Percentiles rank a stretch among this genome's conserved stretches.
Evolutionary conservation across 2,888 invertebrate genomes (phyloP).

Genomic region (Atherix ibis): DNA sequence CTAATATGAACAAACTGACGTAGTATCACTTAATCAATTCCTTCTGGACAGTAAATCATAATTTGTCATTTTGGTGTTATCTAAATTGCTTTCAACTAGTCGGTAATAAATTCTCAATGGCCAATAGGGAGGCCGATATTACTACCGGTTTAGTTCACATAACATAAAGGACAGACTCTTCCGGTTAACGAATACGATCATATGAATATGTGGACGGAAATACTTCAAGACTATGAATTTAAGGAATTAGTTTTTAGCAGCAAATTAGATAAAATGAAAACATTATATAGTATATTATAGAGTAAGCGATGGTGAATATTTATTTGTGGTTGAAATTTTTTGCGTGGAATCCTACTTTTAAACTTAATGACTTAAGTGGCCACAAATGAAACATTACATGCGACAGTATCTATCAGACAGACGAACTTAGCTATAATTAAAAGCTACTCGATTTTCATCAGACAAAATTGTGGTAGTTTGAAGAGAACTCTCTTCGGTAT

Average conservation of each 20-base stretch:
- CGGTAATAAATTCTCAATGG: slow-evolving; percentile 4
- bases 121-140: background rate
- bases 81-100: slow-evolving; percentile 9
- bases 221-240: too few relatives aligned
- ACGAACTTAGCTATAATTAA: background rate
- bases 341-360: slow-evolving; percentile 8
- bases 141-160: too few relatives aligned
- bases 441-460: too few relatives aligned
- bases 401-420: background rate
- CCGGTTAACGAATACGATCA: too few relatives aligned
- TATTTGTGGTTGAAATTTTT: background rate
- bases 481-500: too few relatives aligned
- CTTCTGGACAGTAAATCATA: slow-evolving; percentile 6
- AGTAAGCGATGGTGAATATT: background rate
- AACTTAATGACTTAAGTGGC: slow-evolving; percentile 15
- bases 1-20: too few relatives aligned
- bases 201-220: too few relatives aligned
- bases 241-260: too few relatives aligned
- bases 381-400: slow-evolving; percentile 14
- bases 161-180: too few relatives aligned
- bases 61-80: slow-evolving; percentile 7
- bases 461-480: too few relatives aligned
- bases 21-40: slow-evolving; percentile 1
- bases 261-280: background rate
- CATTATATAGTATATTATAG: background rate